phyloP scores from a whole-genome alignment of 2,113 vertebrate species.

The Xenopus laevis region DNA sequence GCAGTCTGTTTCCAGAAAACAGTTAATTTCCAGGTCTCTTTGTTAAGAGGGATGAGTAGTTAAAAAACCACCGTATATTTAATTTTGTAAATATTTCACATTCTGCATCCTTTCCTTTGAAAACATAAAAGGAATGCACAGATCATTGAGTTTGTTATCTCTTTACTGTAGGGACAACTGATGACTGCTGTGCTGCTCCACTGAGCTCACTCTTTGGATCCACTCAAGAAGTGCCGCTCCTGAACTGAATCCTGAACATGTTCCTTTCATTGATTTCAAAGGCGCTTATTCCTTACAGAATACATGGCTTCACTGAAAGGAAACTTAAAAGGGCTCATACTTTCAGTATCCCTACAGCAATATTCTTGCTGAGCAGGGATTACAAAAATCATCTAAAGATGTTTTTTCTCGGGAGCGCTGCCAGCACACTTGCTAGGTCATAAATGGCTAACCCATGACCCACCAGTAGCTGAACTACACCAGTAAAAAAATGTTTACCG shows the following conservation, averaged over 20 bases:
- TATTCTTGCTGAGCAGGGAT: not conserved
- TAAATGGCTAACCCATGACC: too few species aligned
- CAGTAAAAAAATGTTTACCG: too few species aligned
- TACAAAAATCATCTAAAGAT: too few species aligned
- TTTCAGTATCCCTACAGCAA: conserved; percentile 1
- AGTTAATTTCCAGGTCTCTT: too few species aligned
- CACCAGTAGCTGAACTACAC: too few species aligned
- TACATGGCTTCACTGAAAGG: conserved; percentile 9
- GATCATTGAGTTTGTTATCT: not conserved
- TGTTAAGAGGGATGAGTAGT: too few species aligned
- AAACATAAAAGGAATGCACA: conserved; percentile 2
- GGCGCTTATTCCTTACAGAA: not conserved
- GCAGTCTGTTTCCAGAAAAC: too few species aligned
- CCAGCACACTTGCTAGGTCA: too few species aligned
- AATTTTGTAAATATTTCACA: not conserved
- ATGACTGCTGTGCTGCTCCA: not conserved
- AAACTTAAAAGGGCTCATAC: not conserved
- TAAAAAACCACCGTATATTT: too few species aligned
- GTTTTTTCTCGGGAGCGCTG: too few species aligned
- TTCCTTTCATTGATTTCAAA: conserved; percentile 5
- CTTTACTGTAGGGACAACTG: not conserved
- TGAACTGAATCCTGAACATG: not conserved
- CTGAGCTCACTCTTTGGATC: not conserved
- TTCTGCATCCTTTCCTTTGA: not conserved
- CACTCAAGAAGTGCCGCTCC: not conserved